Evolutionary conservation across 1,140 invertebrate species (phyloP), one percentile per base, ranked within the genome.

Genomic region (Popillia japonica): DNA sequence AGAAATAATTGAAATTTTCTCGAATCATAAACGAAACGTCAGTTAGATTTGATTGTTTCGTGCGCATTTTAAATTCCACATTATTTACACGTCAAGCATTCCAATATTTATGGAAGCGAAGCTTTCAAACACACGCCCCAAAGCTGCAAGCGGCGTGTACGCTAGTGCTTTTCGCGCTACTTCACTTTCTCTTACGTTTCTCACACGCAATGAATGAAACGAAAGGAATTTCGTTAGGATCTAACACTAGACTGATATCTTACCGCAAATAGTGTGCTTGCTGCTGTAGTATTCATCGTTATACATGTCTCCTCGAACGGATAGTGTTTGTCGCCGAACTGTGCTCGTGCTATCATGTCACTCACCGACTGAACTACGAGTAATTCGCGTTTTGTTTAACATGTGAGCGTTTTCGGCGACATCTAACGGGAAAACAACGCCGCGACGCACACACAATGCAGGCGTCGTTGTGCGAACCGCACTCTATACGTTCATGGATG

Each of bases 331-430:
- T 40, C 14, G 44, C 77, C 79, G 80, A 72, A 77, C 77, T 78
- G 80, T 83, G 81, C 79, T 78, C 80, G 80, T 84, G 84, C 84
- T 85, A 85, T 81, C 84, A 85, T 85, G 84, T 82, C 84, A 85
- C 83, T 84, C 76, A 84, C 83, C 82, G 81, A 79, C 79, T 73
- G 79, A 74, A 34, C 68, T 44, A 55, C 61, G 61, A 9, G 10
- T 14, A 9, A 68, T 23, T 55, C 48, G 77, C 48, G 68, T 55
- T 64, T 8, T 48, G 10, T 68, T 27, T 23, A 20, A 68, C 61
- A 68, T 68, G 61, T 68, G 61, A 3, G 48, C 7, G 72, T 17
- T 40, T 6, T 27, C 41, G 61, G 48, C 61, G 80, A 61, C 80
- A 76, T 79, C 80, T 80, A 41, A 8, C 72, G 76, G 59, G 74